Percentiles rank a stretch among this genome's conserved stretches.
Conservation (phyloP, 1,140 invertebrate genomes). For the Scaptodrosophila lebanonensis region DNA sequence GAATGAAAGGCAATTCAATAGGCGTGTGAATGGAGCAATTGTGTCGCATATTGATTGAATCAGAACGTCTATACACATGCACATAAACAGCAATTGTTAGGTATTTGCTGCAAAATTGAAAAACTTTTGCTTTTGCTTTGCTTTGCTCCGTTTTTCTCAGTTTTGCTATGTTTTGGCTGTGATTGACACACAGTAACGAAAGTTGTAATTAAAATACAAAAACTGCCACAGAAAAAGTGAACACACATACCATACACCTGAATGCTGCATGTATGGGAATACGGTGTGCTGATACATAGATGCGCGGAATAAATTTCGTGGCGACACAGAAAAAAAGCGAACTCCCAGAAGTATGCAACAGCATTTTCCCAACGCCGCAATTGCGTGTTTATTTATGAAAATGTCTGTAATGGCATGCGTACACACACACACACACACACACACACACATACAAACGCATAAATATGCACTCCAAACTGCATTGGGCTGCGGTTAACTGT, state of each 20-base stretch:
- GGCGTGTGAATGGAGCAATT: conserved; percentile 72
- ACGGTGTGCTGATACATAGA: no score
- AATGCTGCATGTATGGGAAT: no score
- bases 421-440: background rate
- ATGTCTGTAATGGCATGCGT: conserved; percentile 19
- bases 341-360: conserved; percentile 5
- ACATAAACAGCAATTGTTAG: conserved; percentile 63
- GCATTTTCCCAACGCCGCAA: conserved; percentile 32
- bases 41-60: conserved; percentile 69
- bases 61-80: conserved; percentile 25
- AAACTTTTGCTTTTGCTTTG: conserved; percentile 46
- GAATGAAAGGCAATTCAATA: background rate
- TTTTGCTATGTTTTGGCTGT: no score
- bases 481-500: no score
- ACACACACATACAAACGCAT: background rate
- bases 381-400: conserved; percentile 61
- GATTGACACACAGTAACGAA: conserved; percentile 42
- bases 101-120: conserved; percentile 72
- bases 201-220: conserved; percentile 6
- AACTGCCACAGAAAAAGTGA: conserved; percentile 20
- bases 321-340: no score
- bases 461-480: no score
- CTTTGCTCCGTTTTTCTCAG: no score
- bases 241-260: no score
- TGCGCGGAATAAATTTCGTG: no score